Conservation (phyloP, 2,888 invertebrate species). For the Sesamia inferens region DNA sequence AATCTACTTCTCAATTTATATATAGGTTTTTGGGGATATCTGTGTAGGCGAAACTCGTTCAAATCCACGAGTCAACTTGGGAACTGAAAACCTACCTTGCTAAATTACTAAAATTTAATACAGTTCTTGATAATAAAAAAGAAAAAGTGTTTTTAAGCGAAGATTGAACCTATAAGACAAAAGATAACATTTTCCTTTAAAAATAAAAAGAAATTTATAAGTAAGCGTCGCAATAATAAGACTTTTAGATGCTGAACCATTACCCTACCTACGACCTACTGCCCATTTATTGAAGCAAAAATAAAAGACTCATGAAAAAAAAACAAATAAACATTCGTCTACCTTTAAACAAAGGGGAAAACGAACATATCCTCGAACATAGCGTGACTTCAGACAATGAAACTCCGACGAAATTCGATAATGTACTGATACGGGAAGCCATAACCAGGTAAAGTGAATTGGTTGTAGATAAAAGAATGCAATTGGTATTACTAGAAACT, state of each 20-base stretch:
- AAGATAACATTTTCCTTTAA: background rate
- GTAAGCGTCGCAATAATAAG: slow-evolving; percentile 1
- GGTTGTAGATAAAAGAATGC: slow-evolving; percentile 31
- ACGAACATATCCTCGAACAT: slow-evolving; percentile 38
- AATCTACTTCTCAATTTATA: background rate
- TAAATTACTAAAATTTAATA: background rate
- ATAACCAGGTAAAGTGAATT: slow-evolving; percentile 43
- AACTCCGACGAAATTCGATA: slow-evolving; percentile 38
- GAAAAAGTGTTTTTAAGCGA: background rate
- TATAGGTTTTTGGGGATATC: background rate
- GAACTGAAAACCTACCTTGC: background rate
- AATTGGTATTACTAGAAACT: slow-evolving; percentile 20
- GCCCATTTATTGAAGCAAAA: background rate
- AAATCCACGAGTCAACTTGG: background rate
- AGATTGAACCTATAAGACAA: background rate
- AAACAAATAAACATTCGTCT: slow-evolving; percentile 38
- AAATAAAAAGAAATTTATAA: background rate
- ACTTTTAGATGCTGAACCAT: slow-evolving; percentile 6
- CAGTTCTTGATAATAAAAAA: background rate
- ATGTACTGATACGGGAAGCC: slow-evolving; percentile 43
- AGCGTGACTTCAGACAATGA: slow-evolving; percentile 54
- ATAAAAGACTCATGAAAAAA: background rate
- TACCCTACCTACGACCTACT: background rate
- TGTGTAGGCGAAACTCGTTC: background rate
- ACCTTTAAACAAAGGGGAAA: slow-evolving; percentile 25